Evolutionary conservation across 2,888 invertebrate genomes (phyloP).

Genomic region (Diaperis boleti): DNA sequence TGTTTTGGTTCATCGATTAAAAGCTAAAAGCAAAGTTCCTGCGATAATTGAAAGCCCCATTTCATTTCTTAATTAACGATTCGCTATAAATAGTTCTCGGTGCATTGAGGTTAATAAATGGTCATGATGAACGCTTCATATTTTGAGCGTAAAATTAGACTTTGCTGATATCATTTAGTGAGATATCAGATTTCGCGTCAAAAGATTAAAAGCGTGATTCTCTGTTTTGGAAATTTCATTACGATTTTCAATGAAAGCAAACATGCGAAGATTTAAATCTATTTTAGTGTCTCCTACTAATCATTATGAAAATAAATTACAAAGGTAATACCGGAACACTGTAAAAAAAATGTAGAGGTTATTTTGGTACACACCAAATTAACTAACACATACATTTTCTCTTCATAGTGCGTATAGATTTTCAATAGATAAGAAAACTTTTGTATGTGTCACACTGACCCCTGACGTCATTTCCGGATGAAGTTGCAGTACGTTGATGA

Average conservation of each 20-base stretch:
- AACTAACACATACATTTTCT: too few relatives aligned
- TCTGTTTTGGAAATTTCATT: too few relatives aligned
- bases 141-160: background rate
- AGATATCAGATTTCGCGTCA: background rate
- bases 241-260: background rate
- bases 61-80: constrained; percentile 28
- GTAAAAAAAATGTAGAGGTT: too few relatives aligned
- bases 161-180: background rate
- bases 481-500: too few relatives aligned
- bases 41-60: constrained; percentile 29
- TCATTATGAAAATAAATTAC: too few relatives aligned
- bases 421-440: too few relatives aligned
- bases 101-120: constrained; percentile 4
- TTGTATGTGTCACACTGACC: too few relatives aligned
- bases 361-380: too few relatives aligned
- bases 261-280: background rate
- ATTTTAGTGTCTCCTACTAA: too few relatives aligned
- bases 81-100: background rate
- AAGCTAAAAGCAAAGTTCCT: constrained; percentile 9
- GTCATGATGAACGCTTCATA: background rate
- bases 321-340: too few relatives aligned
- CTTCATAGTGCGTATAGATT: too few relatives aligned
- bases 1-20: constrained; percentile 15
- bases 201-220: background rate
- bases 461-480: too few relatives aligned